Evolutionary conservation across 2,113 vertebrate genomes (phyloP).

Genomic region (Scomber scombrus): DNA sequence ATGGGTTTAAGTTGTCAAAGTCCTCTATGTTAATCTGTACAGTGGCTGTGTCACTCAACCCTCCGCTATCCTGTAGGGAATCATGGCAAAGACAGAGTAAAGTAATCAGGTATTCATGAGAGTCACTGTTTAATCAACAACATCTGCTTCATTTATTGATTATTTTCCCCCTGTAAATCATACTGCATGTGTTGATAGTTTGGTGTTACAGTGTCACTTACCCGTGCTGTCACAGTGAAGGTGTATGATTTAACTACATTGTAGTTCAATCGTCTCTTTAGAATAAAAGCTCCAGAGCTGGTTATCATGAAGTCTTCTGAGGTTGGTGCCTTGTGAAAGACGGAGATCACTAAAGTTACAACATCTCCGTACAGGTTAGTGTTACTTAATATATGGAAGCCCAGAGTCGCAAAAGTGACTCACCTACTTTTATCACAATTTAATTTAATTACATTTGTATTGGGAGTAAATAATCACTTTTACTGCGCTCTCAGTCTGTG

Average conservation of each 20-base stretch:
- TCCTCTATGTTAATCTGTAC: constrained; percentile 79
- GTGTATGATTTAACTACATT: constrained; percentile 75
- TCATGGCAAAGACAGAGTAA: background rate
- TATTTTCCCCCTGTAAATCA: too few relatives aligned
- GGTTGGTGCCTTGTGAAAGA: constrained; percentile 72
- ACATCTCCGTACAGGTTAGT: background rate
- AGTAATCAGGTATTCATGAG: too few relatives aligned
- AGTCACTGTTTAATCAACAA: too few relatives aligned
- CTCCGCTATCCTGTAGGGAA: constrained; percentile 59
- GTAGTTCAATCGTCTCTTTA: constrained; percentile 84
- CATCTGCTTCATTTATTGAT: too few relatives aligned
- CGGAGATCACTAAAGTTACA: background rate
- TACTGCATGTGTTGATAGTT: too few relatives aligned
- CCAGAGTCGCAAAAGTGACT: background rate
- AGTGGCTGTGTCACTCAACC: constrained; percentile 39
- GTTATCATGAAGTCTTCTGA: constrained; percentile 78
- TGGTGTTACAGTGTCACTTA: constrained; percentile 32
- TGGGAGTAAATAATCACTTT: too few relatives aligned
- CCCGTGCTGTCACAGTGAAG: constrained; percentile 82
- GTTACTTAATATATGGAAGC: background rate
- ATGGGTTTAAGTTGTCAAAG: constrained; percentile 87
- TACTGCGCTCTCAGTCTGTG: too few relatives aligned
- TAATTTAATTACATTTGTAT: too few relatives aligned
- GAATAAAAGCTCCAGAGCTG: constrained; percentile 74
- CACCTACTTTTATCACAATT: too few relatives aligned